A percentile compares a stretch with the other conserved stretches of the same genome.
Conservation (phyloP, 2,797 vertebrate genomes). For the Sebastes wilsoni region DNA sequence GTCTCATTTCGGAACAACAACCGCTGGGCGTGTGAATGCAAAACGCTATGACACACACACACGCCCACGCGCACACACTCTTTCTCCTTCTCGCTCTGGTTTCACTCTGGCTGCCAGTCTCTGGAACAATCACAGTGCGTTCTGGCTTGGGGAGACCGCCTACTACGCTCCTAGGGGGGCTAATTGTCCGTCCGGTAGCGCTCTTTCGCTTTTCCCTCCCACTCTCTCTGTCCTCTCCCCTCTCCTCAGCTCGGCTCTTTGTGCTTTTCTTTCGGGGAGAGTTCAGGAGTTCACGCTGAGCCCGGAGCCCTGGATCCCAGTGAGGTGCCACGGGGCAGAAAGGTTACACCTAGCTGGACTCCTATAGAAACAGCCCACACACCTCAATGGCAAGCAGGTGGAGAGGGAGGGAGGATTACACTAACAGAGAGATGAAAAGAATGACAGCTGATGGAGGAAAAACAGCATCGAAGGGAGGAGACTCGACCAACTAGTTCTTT, state of each 20-base stretch:
- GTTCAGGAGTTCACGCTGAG: constrained; percentile 63
- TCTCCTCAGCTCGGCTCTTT: constrained; percentile 27
- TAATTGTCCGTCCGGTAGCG: constrained; percentile 75
- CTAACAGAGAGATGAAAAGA: constrained; percentile 9
- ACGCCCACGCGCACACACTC: constrained; percentile 2
- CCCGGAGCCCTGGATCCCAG: constrained; percentile 48
- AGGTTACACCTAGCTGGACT: constrained; percentile 71
- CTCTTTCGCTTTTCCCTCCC: constrained; percentile 43
- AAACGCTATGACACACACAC: constrained; percentile 38
- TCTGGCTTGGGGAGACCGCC: constrained; percentile 59
- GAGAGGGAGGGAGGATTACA: neutral
- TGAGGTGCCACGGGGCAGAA: constrained; percentile 64
- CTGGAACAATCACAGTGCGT: constrained; percentile 26
- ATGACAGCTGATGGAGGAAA: neutral
- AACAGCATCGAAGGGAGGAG: constrained; percentile 2
- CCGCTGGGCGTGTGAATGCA: constrained; percentile 60
- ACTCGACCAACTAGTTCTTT: neutral
- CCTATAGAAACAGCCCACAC: constrained; percentile 54
- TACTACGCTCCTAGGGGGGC: constrained; percentile 68
- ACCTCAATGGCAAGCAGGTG: neutral
- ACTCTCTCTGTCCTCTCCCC: constrained; percentile 44
- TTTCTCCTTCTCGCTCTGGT: constrained; percentile 2
- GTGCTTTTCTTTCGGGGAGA: constrained; percentile 31
- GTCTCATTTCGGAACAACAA: constrained; percentile 66
- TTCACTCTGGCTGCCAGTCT: constrained; percentile 19